Base-by-base conservation (phyloP, 1,140 invertebrate species). In the Zaprionus taronus region DNA sequence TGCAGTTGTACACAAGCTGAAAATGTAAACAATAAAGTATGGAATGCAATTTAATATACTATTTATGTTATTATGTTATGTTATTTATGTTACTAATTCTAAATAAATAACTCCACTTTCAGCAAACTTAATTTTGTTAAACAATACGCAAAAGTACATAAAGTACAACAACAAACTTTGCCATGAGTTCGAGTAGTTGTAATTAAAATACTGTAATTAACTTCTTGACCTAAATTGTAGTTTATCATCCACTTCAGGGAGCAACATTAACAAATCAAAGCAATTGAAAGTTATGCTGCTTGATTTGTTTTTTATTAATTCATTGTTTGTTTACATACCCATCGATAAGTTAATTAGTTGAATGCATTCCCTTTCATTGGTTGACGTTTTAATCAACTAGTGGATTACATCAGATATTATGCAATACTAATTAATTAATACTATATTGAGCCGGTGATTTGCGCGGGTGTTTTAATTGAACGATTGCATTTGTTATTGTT, bases 201-300 rank as follows among this genome's bases (percentile, higher is more conserved):
- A 71, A 70, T 76, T 69, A 47, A 55, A 65, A 53, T 44, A 38
- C 41, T 55, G 55, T 83, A 65, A 65, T 80, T 77, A 62, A 77
- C 74, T 68, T 80, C 77, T 80, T 86, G 83, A 86, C 83, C 83
- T 62, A 83, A 77, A 77, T 87, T 31, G 24, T 20, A 22, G 53
- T 63, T 70, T 75, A 78, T 78, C 76, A 64, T 41, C 1, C 57
- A 68, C 66, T 74, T 63, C 31, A 11, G 41, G 9, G 53, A 63
- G 34, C 31, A 47, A 56, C 55, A 68, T 55, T 71, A 63, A 80
- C 63, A 72, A 80, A 77, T 72, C 79, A 65, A 22, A 68, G 22
- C 49, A 61, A 24, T 31, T 55, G 12, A 7, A 9, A 65, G 26
- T 26, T 20, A 20, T 55, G 24, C 34, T 14, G n/a, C 47, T 38